Base-by-base conservation (phyloP, 2,797 vertebrate species). In the Sus cebifrons region DNA sequence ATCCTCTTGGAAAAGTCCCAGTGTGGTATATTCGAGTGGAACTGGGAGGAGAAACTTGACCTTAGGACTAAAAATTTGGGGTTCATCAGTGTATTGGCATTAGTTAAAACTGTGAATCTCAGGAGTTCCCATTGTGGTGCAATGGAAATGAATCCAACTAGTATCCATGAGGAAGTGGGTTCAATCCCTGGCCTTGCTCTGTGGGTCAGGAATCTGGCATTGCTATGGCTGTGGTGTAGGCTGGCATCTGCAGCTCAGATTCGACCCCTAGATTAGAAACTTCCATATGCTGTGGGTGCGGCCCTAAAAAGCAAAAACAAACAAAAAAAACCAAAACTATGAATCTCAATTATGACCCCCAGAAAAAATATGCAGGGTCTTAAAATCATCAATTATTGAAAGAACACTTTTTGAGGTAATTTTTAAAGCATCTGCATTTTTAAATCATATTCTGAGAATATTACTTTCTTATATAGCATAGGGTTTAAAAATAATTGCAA, bases 401-500 rank as follows among this genome's bases (percentile, higher is more conserved):
- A 65, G 25, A 16, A 83, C 82, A 32, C 16, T 89, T 92, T 94
- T 56, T 44, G 60, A 90, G 27, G 16, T 40, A 40, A 77, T 84
- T 95, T 93, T 91, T 90, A 77, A 93, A 73, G 36, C 21, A 65
- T 94, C 52, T 85, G 67, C 6, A 40, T 3, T 79, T n/a, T 60
- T 92, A 81, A 84, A 75, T 87, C 95, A 52, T 84, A 84, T 87
- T 90, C 52, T 14, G 65, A 90, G 23, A 92, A 89, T 77, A 65
- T 82, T 91, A 70, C 16, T 83, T 83, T 94, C 86, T 86, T 81
- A 86, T 1, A 85, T 75, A 52, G 21, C 83, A 67, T 27, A 71
- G 12, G 5, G 12, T 79, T 87, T 92, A 83, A 65, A 95, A 86
- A 87, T 86, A 74, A 95, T 93, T 91, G 70, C 14, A 83, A 95